Conservation (phyloP, 1,140 invertebrate genomes). For the Drosophila pseudoananassae region DNA sequence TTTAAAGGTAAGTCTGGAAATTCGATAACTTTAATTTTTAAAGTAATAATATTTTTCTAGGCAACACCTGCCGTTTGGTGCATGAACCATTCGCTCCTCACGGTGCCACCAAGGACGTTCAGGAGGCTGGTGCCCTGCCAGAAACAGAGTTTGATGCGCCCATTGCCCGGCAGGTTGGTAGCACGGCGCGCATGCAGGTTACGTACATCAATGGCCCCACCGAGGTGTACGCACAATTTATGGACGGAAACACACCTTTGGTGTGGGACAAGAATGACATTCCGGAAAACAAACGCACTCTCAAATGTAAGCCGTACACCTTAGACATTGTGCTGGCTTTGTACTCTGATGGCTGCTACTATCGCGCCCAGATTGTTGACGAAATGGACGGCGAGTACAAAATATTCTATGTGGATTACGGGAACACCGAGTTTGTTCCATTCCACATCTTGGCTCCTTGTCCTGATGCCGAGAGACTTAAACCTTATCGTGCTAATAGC, state of each 20-base stretch:
- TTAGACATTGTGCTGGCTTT: slow-evolving; percentile 67
- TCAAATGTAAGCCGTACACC: slow-evolving; percentile 41
- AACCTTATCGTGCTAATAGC: slow-evolving; percentile 56
- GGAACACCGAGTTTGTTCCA: slow-evolving; percentile 60
- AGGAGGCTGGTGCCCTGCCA: slow-evolving; percentile 35
- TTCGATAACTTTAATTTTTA: neutral
- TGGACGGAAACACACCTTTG: slow-evolving; percentile 35
- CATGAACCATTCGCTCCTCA: slow-evolving; percentile 47
- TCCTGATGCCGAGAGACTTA: slow-evolving; percentile 27
- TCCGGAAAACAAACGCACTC: slow-evolving; percentile 16
- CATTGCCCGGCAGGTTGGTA: neutral
- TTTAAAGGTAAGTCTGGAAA: slow-evolving; percentile 66
- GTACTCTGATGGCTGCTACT: slow-evolving; percentile 64
- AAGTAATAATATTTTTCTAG: slow-evolving; percentile 7
- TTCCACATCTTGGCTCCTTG: slow-evolving; percentile 48
- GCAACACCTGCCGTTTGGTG: slow-evolving; percentile 39
- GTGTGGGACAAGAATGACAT: slow-evolving; percentile 56
- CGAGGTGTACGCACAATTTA: slow-evolving; percentile 61
- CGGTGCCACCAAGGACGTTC: slow-evolving; percentile 71
- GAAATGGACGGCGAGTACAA: slow-evolving; percentile 53
- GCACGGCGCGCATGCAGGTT: slow-evolving; percentile 18
- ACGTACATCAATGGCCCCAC: slow-evolving; percentile 58
- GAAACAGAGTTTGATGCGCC: slow-evolving; percentile 23
- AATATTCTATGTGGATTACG: slow-evolving; percentile 80
- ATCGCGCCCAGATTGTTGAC: slow-evolving; percentile 71